Evolutionary conservation across 1,140 invertebrate genomes (phyloP), one percentile per base, ranked within the genome.

Genomic region (Ephestia elutella): DNA sequence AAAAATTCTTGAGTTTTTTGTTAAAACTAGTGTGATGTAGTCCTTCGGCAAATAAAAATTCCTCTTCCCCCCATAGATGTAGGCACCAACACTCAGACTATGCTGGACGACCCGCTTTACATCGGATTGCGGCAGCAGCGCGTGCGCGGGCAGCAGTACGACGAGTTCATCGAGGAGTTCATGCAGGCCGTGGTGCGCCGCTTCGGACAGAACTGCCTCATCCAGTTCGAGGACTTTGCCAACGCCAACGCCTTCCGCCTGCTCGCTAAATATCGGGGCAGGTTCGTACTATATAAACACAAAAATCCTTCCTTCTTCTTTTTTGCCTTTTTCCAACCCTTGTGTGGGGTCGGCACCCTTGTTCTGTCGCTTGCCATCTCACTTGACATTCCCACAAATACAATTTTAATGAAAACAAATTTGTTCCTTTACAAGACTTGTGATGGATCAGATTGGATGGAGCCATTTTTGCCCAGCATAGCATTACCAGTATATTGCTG

Each of bases 81-180:
- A 32, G 98, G 98, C 48, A 98, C 97, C 0, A 96, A 99, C 83
- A 98, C 21, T 2, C 91, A 96, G 89, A 90, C 89, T 44, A 91
- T 99, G 44, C 80, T 98, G 5, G 92, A 97, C 56, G 97, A 99
- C 89, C 94, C 95, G 0, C 89, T 96, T 10, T 99, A 99, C 89
- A 96, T 98, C 83, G 98, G 99, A 0, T 86, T 98, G 19, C 91
- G 92, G 19, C 95, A 98, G 61, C 93, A 91, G 44, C 92, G 99
- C 56, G 92, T 96, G 0, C 93, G 92, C 3, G 97, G 97, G 0
- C 65, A 90, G 19, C 91, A 93, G 57, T 99, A 99, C 85, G 96
- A 99, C 77, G 94, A 95, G 7, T 95, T 99, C 62, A 90, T 99
- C 38, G 98, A 99, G 50, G 99, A 99, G 90, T 99, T 99, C 80